Base-by-base conservation (phyloP, 1,140 invertebrate genomes). In the Aphis gossypii region DNA sequence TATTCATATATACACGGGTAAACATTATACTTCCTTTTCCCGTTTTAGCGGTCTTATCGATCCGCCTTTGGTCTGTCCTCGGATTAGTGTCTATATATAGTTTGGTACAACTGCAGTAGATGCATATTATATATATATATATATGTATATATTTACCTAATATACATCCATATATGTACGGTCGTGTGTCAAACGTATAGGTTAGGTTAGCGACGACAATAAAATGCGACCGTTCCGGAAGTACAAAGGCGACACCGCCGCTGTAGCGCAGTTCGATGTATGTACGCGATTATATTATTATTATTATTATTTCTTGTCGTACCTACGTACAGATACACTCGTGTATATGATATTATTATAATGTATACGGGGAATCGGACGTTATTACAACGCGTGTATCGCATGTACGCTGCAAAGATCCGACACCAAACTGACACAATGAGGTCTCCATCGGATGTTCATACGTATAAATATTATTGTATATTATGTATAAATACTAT, bases 361-460 rank as follows among this genome's bases (percentile, higher is more conserved):
- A 41, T 82, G 3, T 20, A 82, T 84, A 84, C 8, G 21, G 35
- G 18, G 2, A 60, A 60, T 68, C 30, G 60, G 60, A 68, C 30
- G 60, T 68, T 68, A 68, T n/a, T 68, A n/a, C 60, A 68, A 68
- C 30, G 60, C 30, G 60, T 68, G 60, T 68, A 60, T n/a, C 60
- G 25, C 44, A 48, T 41, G 30, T 46, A 46, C 84, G 44, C 11
- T 68, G 30, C 30, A 44, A 46, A 87, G 44, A 46, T 48, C 84
- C 44, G 84, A 87, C 84, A 87, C 38, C 44, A 87, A 87, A 87
- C 44, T 87, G 84, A 87, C 84, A 87, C 84, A 87, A 87, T 44
- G 84, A 87, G 84, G 84, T 87, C 84, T 87, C 44, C 84, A 44
- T 68, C 14, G 60, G 30, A 68, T n/a, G 60, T 1, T n/a, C 60